phyloP scores from a whole-genome alignment of 92 coral and sea anemone genomes.

The Phenganax marumi region DNA sequence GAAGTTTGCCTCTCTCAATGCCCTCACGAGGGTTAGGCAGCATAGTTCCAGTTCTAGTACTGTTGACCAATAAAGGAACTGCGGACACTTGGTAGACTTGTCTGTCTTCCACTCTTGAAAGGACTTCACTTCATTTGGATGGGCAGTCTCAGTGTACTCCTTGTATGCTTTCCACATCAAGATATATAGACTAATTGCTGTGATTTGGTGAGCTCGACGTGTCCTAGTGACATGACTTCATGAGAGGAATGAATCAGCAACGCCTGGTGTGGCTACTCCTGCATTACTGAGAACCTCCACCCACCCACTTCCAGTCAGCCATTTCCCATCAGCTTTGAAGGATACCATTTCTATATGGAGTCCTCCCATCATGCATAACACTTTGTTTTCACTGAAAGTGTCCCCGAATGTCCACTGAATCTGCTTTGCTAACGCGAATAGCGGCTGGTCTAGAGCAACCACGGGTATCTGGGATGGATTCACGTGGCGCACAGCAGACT shows the following conservation, averaged over 20 bases:
- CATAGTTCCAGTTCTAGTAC: conserved; percentile 39
- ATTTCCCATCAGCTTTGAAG: conserved; percentile 39
- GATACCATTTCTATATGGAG: conserved; percentile 54
- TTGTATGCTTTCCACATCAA: not conserved
- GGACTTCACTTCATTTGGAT: not conserved
- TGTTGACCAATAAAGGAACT: conserved; percentile 55
- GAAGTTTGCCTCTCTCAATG: conserved; percentile 66
- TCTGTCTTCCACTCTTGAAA: conserved; percentile 43
- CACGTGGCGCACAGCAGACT: conserved; percentile 19
- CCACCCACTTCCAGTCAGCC: conserved; percentile 53
- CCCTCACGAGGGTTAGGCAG: conserved; percentile 53
- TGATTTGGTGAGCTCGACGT: conserved; percentile 61
- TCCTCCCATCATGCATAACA: conserved; percentile 46
- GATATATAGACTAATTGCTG: conserved; percentile 24
- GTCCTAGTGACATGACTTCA: conserved; percentile 49
- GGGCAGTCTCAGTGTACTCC: not conserved
- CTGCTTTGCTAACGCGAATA: conserved; percentile 57
- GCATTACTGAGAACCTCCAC: conserved; percentile 42
- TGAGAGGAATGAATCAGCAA: conserved; percentile 27
- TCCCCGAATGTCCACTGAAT: conserved; percentile 46
- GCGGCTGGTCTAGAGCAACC: conserved; percentile 47
- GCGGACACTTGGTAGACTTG: conserved; percentile 13
- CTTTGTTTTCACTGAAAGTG: conserved; percentile 34
- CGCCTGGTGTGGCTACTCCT: conserved; percentile 24
- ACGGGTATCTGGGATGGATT: conserved; percentile 52